phyloP scores from a whole-genome alignment of 2,888 invertebrate species.

The Drosophila niveifrons region DNA sequence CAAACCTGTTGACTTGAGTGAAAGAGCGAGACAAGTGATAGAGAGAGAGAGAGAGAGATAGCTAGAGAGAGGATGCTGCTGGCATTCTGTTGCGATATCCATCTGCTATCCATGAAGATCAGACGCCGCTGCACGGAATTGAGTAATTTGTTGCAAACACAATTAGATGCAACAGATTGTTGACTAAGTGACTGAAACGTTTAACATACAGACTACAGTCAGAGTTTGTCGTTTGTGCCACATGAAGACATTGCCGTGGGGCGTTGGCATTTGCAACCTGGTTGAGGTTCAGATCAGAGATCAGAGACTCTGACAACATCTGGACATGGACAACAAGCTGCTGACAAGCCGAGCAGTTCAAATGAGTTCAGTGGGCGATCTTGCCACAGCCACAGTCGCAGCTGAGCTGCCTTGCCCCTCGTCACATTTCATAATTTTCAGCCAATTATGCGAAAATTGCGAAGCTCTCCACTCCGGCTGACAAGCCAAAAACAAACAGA shows the following conservation, averaged over 20 bases:
- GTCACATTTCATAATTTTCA: constrained; percentile 70
- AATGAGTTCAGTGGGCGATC: constrained; percentile 51
- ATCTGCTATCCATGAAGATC: constrained; percentile 31
- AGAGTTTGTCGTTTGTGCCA: constrained; percentile 39
- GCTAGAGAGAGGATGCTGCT: constrained; percentile 1
- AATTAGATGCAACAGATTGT: constrained; percentile 80
- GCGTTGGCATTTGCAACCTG: constrained; percentile 4
- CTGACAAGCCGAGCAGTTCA: constrained; percentile 59
- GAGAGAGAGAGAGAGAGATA: neutral
- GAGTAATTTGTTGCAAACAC: constrained; percentile 76
- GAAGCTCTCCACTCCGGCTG: constrained; percentile 23
- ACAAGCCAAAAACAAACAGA: constrained; percentile 66
- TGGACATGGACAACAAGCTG: constrained; percentile 40
- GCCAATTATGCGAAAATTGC: constrained; percentile 75
- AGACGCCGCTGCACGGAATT: constrained; percentile 55
- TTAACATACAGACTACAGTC: constrained; percentile 35
- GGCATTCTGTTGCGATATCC: constrained; percentile 34
- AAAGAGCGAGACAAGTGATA: neutral
- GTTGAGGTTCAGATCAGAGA: constrained; percentile 6
- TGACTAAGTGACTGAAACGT: constrained; percentile 77
- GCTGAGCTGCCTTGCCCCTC: constrained; percentile 29
- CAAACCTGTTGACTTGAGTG: constrained; percentile 66
- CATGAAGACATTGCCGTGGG: constrained; percentile 43
- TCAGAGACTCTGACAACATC: constrained; percentile 23
- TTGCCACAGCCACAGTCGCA: constrained; percentile 18